Evolutionary conservation across 2,797 vertebrate genomes (phyloP), one percentile per base, ranked within the genome.

Genomic region (Sebastes melanostomus): DNA sequence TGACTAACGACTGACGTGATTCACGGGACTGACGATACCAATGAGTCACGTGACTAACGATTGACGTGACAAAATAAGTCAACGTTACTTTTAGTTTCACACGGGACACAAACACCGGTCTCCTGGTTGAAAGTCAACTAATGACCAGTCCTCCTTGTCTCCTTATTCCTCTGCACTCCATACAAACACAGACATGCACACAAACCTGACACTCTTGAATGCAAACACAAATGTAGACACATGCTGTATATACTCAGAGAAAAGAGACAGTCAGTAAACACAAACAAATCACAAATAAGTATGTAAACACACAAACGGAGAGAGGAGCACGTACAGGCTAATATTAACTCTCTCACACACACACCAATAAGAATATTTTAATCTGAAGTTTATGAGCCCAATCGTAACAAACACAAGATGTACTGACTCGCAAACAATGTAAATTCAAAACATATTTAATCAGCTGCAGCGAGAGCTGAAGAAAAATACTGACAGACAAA

Each of bases 291-390:
- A 62, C 60, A 50, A 72, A 66, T 58, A 61, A 16, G 27, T 29
- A 10, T 27, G 25, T 8, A 68, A 38, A 63, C 65, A 73, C 25
- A 72, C 10, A 22, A 2, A 30, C n/a, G 36, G 2, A 46, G 20
- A 29, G 22, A 13, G 27, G 18, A 36, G 18, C 29, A 54, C 66
- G 27, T 9, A 20, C 30, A n/a, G 24, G 38, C 22, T 60, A 22
- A 66, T 25, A 22, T 5, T 55, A 24, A 68, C 66, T 68, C 62
- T 46, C 38, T 2, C 56, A 32, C 25, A 66, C 66, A 52, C 12
- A 22, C 20, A 52, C n/a, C 25, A 55, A 8, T 13, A 1, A 36
- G 80, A 72, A 82, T 85, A 82, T 81, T 81, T 59, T 5, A 77
- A 72, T 78, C 5, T 59, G 22, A 72, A 25, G 16, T 60, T 34